Percentiles rank a stretch among this genome's conserved stretches.
Evolutionary conservation across 2,797 vertebrate species (phyloP).

Genomic region (Nyctalus aviator): DNA sequence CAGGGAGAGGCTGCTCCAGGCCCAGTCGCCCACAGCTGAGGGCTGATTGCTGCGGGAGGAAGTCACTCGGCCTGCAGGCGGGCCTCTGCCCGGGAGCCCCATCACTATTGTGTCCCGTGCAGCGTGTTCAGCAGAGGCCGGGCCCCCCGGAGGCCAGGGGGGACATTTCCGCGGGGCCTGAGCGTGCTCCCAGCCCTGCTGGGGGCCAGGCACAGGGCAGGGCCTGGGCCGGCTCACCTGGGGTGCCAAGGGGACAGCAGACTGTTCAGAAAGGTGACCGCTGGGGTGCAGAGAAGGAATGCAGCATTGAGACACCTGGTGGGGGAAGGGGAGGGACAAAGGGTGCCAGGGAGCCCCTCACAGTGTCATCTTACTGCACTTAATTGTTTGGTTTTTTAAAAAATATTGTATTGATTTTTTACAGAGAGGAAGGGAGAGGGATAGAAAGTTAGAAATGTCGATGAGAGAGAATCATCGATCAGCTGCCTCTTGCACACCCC

Average conservation of each 20-base stretch:
- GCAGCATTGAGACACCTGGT: not conserved
- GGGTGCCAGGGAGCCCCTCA: fast-evolving
- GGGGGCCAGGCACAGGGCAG: not conserved
- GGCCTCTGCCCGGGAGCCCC: not conserved
- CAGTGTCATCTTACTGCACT: not conserved
- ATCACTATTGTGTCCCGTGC: fast-evolving
- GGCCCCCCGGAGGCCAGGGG: not conserved
- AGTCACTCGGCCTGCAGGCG: fast-evolving
- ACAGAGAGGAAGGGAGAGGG: too few relatives aligned
- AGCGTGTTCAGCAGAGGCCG: not conserved
- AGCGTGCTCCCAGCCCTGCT: fast-evolving
- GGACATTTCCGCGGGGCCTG: not conserved
- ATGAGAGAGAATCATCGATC: too few relatives aligned
- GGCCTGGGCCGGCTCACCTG: not conserved
- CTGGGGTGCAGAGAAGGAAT: too few relatives aligned
- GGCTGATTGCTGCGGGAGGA: not conserved
- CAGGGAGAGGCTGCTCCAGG: too few relatives aligned
- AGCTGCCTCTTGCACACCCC: too few relatives aligned
- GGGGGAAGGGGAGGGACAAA: too few relatives aligned
- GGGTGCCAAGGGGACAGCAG: not conserved
- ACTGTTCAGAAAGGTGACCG: not conserved
- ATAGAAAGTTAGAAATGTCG: too few relatives aligned
- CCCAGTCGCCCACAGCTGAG: fast-evolving
- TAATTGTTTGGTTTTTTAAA: too few relatives aligned
- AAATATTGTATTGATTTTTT: too few relatives aligned